These are phyloP conservation scores for Hippocampus abdominalis DNA, from an alignment of 2,113 vertebrate genomes.

Conservation along the genomic window DNA sequence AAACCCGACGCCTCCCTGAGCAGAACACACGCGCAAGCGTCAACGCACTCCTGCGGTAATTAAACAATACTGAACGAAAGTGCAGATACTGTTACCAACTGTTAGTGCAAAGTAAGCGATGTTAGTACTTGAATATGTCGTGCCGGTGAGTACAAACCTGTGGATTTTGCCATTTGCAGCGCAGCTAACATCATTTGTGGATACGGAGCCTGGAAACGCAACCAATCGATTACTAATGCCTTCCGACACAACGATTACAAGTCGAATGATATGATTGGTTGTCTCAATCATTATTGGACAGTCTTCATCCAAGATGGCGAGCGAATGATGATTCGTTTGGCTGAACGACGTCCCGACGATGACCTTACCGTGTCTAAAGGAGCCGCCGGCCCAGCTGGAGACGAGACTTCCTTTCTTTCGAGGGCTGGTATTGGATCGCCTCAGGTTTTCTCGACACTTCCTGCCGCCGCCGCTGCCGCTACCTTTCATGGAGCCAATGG, in stretches of 20 bases:
- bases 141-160: conserved; percentile 27
- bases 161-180: conserved; percentile 60
- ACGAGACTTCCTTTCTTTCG: conserved; percentile 79
- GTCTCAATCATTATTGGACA: too few relatives aligned
- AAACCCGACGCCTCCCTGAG: conserved; percentile 51
- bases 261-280: too few relatives aligned
- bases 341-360: not conserved
- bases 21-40: not conserved
- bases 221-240: too few relatives aligned
- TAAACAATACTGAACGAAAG: not conserved
- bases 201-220: conserved; percentile 73
- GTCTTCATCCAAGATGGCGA: too few relatives aligned
- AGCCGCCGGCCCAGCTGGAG: conserved; percentile 68
- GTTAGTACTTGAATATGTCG: not conserved
- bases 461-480: conserved; percentile 63
- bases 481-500: conserved; percentile 75
- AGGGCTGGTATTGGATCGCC: conserved; percentile 89
- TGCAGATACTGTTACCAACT: not conserved
- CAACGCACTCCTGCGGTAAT: not conserved
- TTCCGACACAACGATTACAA: too few relatives aligned
- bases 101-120: not conserved
- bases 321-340: too few relatives aligned
- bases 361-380: conserved; percentile 65
- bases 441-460: conserved; percentile 83
- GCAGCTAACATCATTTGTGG: conserved; percentile 71